Evolutionary conservation across 2,888 invertebrate species (phyloP), one percentile per base, ranked within the genome.

Genomic region (Oscheius sp.): DNA sequence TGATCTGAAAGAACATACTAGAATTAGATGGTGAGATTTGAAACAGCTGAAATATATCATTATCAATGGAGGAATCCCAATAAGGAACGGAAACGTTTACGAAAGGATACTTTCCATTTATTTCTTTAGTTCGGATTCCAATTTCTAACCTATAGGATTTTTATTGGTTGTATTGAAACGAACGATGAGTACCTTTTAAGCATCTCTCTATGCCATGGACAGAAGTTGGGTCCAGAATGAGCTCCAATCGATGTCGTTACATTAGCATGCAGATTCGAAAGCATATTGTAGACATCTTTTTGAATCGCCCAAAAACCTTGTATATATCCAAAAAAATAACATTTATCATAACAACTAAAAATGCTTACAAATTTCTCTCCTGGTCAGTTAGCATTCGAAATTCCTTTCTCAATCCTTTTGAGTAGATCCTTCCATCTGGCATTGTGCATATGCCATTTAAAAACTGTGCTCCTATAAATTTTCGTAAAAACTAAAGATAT

Each of bases 11-110:
- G 22, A 22, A n/a, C 22, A 28, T n/a, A 54, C 54, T 54, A 22
- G 36, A 59, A 41, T 4, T 5, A 2, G 22, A 26, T 8, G 59
- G 38, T 14, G 41, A 36, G 30, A 36, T 54, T 30, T 17, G 12
- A 33, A 54, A 54, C 22, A 54, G 2, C 3, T 5, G 6, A 14
- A 20, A 41, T 14, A 64, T 17, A 32, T 56, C 36, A n/a, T 49
- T 22, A 22, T 64, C 64, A 3, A 64, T 49, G 5, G 50, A 24
- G 14, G 49, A 51, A 38, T 64, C 64, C 64, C 64, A 64, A 51
- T 64, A 64, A 1, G 64, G 64, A 36, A 64, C 14, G 14, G 28
- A 33, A 2, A 64, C 50, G 14, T 32, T 22, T n/a, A 49, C 49
- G 22, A n/a, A 64, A 17, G 64, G 64, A 33, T 50, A 64, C 6